Evolutionary conservation across 1,140 invertebrate species (phyloP).

Genomic region (Phocides pigmalion): DNA sequence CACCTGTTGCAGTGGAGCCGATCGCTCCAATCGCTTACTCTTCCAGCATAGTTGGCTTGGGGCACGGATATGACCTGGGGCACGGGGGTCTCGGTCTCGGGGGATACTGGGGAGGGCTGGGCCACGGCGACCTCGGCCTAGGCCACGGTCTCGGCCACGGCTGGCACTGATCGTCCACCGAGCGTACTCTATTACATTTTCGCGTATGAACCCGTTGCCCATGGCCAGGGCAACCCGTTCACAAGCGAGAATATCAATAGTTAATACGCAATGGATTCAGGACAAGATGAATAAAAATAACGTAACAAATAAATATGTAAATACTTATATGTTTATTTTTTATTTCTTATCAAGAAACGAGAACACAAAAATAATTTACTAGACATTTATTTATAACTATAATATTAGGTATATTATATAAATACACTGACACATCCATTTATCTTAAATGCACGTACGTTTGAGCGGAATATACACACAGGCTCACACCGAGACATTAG

Average conservation of each 20-base stretch:
- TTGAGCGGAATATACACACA: conserved; percentile 59
- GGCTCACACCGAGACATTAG: conserved; percentile 31
- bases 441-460: conserved; percentile 68
- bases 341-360: conserved; percentile 24
- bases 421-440: conserved; percentile 69
- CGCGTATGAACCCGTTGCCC: conserved; percentile 36
- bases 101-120: conserved; percentile 10
- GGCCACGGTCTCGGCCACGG: conserved; percentile 36
- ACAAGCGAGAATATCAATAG: conserved; percentile 40
- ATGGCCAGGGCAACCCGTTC: conserved; percentile 26
- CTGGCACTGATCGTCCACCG: conserved; percentile 35
- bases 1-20: conserved; percentile 28
- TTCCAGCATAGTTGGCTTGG: conserved; percentile 6
- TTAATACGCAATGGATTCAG: conserved; percentile 27
- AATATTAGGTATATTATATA: conserved; percentile 50
- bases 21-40: conserved; percentile 31
- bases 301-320: conserved; percentile 35
- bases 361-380: conserved; percentile 51
- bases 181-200: conserved; percentile 38
- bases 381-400: conserved; percentile 60
- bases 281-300: conserved; percentile 27
- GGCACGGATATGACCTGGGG: conserved; percentile 22
- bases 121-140: conserved; percentile 21
- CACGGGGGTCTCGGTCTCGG: conserved; percentile 33
- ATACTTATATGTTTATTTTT: conserved; percentile 31